Evolutionary conservation across 2,888 invertebrate genomes (phyloP).

Genomic region (Trissolcus japonicus): DNA sequence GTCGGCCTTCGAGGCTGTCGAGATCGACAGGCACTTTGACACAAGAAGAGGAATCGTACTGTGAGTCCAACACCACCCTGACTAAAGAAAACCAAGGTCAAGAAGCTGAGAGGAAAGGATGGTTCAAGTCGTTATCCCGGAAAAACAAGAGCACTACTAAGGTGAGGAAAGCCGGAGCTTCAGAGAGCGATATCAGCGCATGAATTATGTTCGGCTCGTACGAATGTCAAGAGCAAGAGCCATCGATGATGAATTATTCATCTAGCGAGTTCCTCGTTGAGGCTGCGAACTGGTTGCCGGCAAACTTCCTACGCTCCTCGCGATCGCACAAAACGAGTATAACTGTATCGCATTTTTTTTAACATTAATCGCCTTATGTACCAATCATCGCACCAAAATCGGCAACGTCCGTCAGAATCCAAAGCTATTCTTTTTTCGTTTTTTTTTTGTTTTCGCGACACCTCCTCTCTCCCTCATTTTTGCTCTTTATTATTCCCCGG

Average conservation of each 20-base stretch:
- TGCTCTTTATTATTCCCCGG: conserved; percentile 5
- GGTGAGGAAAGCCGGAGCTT: conserved; percentile 70
- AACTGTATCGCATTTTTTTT: conserved; percentile 45
- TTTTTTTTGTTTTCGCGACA: not conserved
- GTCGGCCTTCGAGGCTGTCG: conserved; percentile 79
- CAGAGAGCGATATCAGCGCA: conserved; percentile 22
- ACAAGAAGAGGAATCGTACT: conserved; percentile 73
- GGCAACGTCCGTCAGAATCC: conserved; percentile 33
- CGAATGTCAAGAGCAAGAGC: conserved; percentile 52
- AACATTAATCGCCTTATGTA: conserved; percentile 50
- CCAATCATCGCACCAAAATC: conserved; percentile 52
- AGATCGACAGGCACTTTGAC: conserved; percentile 74
- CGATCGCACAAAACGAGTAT: conserved; percentile 38
- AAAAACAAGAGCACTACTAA: conserved; percentile 80
- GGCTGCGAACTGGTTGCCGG: conserved; percentile 50
- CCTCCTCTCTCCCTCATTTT: conserved; percentile 12
- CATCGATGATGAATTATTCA: conserved; percentile 54
- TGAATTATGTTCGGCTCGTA: conserved; percentile 43
- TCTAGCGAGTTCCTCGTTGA: conserved; percentile 45
- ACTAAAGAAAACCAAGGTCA: conserved; percentile 76
- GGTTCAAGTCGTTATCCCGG: conserved; percentile 88
- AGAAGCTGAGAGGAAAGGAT: conserved; percentile 79
- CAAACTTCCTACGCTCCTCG: conserved; percentile 50
- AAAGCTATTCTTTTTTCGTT: not conserved
- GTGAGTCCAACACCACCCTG: conserved; percentile 75